phyloP scores from a whole-genome alignment of 1,140 invertebrate genomes.

The Lasioglossum baleicum region DNA sequence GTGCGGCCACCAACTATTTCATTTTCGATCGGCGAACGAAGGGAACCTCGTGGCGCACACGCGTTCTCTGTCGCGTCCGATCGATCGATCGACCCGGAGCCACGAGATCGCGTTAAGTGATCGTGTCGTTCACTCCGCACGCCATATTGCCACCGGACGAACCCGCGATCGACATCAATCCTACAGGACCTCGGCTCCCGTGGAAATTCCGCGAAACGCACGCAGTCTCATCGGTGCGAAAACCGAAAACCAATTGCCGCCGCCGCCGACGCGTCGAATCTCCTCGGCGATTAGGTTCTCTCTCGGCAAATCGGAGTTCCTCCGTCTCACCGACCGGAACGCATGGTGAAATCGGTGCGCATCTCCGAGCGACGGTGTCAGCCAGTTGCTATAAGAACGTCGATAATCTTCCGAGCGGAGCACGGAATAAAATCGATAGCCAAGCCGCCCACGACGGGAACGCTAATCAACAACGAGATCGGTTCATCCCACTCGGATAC shows the following conservation, averaged over 20 bases:
- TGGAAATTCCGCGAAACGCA: not conserved
- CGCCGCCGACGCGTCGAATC: too few species aligned
- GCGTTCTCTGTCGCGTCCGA: not conserved
- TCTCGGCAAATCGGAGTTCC: too few species aligned
- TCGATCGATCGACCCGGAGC: not conserved
- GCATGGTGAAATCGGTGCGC: not conserved
- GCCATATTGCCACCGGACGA: conserved; percentile 21
- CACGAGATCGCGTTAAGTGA: conserved; percentile 27
- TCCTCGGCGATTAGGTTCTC: too few species aligned
- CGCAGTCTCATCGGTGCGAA: not conserved
- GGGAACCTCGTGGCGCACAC: not conserved
- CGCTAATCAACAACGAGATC: not conserved
- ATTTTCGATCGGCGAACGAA: not conserved
- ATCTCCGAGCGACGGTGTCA: not conserved
- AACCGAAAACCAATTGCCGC: not conserved
- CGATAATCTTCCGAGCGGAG: not conserved
- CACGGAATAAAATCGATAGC: not conserved
- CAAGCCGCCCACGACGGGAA: not conserved
- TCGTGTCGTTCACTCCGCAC: conserved; percentile 30
- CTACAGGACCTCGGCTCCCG: too few species aligned
- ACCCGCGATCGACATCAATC: conserved; percentile 11
- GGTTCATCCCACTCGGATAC: not conserved
- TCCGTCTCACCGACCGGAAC: too few species aligned
- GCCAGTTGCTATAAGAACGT: not conserved
- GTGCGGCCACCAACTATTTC: not conserved